Base-by-base conservation (phyloP, 1,140 invertebrate genomes). In the Nasonia giraulti region DNA sequence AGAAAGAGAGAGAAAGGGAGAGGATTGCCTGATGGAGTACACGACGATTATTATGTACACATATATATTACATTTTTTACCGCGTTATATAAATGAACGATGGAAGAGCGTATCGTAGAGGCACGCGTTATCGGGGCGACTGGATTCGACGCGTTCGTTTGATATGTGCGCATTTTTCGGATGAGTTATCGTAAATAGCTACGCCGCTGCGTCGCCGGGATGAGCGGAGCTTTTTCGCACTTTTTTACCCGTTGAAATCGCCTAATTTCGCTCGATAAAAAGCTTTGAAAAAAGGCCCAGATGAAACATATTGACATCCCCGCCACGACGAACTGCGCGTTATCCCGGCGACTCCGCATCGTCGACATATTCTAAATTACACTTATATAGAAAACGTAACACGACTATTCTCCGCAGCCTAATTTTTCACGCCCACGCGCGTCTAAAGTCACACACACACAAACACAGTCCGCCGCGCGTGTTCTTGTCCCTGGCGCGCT, bases 91-190 rank as follows among this genome's bases (percentile, higher is more conserved):
- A 14, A 11, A 68, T 80, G 40, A 88, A 88, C 75, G 87, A 87
- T 85, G 83, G 83, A 86, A 88, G 80, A 17, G 89, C 87, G 89
- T 90, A 88, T 14, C 89, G 89, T 91, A 44, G 5, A 8, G 55
- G 17, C 20, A 62, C 55, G 20, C 12, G 47, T 62, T 14, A n/a
- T 62, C 20, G 55, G 55, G 55, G 17, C 17, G 55, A 62, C 17
- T n/a, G 55, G 55, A 62, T n/a, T 62, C 20, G 20, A 17, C 47
- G 47, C 47, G 12, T 50, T 50, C 47, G 47, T 50, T 50, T 50
- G 40, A 44, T 44, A 44, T 44, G 7, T 10, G 40, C 7, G 8
- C 47, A 50, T 14, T 50, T 50, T 50, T 50, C 8, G 40, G 40
- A 44, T 44, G 40, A 44, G 40, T 10, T 27, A 27, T 37, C 40